Conservation (phyloP, 2,888 invertebrate species). For the Ophion obscuratus region DNA sequence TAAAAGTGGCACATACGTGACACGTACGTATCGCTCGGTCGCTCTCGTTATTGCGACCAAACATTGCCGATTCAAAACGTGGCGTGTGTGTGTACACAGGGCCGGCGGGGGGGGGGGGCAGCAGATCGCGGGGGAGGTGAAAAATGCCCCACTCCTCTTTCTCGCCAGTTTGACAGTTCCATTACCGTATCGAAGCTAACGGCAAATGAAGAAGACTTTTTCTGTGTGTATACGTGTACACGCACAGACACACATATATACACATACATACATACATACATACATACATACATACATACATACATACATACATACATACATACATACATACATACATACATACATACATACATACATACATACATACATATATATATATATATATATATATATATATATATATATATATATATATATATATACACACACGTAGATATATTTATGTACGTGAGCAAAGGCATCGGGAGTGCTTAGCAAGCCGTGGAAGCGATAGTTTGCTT, state of each 20-base stretch:
- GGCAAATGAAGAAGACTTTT: slow-evolving; percentile 65
- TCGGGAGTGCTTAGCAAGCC: slow-evolving; percentile 67
- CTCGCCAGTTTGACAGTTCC: slow-evolving; percentile 80
- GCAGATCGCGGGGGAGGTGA: neutral
- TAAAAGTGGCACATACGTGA: neutral
- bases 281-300: neutral
- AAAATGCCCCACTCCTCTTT: slow-evolving; percentile 70
- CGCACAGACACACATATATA: no score
- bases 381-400: no score
- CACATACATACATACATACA: neutral
- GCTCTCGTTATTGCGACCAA: slow-evolving; percentile 19
- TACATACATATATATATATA: no score
- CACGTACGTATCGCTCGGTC: slow-evolving; percentile 41
- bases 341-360: neutral
- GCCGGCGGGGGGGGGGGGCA: neutral
- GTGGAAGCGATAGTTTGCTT: slow-evolving; percentile 73
- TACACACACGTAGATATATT: neutral
- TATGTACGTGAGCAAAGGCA: slow-evolving; percentile 56
- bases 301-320: no score
- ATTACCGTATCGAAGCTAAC: slow-evolving; percentile 81
- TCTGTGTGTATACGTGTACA: no score
- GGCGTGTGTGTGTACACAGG: slow-evolving; percentile 51
- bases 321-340: no score
- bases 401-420: neutral
- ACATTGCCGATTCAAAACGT: slow-evolving; percentile 51